Evolutionary conservation across 1,140 invertebrate species (phyloP), one percentile per base, ranked within the genome.

Genomic region (Gryllus bimaculatus): DNA sequence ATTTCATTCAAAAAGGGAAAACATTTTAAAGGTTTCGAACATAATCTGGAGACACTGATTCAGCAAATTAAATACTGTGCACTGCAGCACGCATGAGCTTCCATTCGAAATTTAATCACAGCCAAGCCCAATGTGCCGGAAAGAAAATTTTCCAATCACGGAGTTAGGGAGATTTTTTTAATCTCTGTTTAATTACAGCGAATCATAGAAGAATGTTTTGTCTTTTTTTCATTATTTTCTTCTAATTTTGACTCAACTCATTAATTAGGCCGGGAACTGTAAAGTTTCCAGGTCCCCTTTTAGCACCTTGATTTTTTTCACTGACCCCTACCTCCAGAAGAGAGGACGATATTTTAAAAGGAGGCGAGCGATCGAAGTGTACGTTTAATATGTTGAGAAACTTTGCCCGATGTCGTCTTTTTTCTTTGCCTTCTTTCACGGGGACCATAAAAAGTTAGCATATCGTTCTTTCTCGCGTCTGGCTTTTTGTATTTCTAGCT

Each of bases 51-150:
- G 26, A 39, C 26, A 2, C 26, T 39, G 26, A 39, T 66, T 66
- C 10, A 66, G 10, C 0, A 66, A 66, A 66, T 66, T 66, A 66
- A 66, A 66, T 66, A 66, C 18, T 66, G 54, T 3, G 18, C 3
- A 13, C 18, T 10, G 10, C 18, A 7, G 54, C 10, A 13, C 18
- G 54, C 54, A 18, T 13, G 54, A 66, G 10, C 10, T 13, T 66
- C 18, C 54, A 66, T 66, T 66, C 54, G 54, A 66, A 66, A 66
- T 66, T 66, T 66, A 66, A 66, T 66, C 54, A 66, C 54, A 66
- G 54, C 26, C 26, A 66, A 66, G 54, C 26, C 26, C 7, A 66
- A 66, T 66, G 54, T 66, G 18, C 18, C 7, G 54, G 54, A 66
- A 39, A 66, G 54, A 66, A 66, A 13, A 13, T 66, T 66, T 66